phyloP scores from a whole-genome alignment of 2,797 vertebrate species.

The Clangula hyemalis region DNA sequence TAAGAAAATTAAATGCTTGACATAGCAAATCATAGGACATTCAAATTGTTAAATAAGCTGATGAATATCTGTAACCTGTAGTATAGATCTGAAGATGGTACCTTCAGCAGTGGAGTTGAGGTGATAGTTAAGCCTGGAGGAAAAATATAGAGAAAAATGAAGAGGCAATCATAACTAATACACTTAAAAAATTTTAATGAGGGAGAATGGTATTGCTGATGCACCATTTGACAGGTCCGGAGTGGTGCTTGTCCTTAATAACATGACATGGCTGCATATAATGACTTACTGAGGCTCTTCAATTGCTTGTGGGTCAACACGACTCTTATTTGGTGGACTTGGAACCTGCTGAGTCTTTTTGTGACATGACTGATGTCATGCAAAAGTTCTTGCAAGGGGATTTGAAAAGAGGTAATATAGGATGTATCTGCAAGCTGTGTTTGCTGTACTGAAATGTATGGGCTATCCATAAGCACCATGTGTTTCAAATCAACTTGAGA shows the following conservation, averaged over 20 bases:
- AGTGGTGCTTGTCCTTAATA: not conserved
- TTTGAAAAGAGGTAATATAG: not conserved
- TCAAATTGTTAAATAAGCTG: not conserved
- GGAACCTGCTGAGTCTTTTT: not conserved
- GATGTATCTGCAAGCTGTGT: not conserved
- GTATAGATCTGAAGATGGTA: not conserved
- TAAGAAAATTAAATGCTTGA: not conserved
- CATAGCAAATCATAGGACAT: not conserved
- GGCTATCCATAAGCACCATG: not conserved
- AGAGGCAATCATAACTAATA: not conserved
- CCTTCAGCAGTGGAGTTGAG: not conserved
- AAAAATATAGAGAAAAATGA: not conserved
- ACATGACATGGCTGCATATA: not conserved
- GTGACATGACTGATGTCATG: not conserved
- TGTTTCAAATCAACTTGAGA: slow-evolving; percentile 19
- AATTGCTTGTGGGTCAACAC: not conserved
- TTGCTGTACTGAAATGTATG: not conserved
- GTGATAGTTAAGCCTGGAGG: not conserved
- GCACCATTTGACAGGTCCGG: not conserved
- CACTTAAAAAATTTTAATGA: not conserved
- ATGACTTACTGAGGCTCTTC: not conserved
- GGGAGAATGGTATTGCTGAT: not conserved
- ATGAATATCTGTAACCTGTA: not conserved
- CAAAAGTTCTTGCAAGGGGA: not conserved
- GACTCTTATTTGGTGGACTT: not conserved